phyloP scores from a whole-genome alignment of 2,888 invertebrate genomes.

The Labia minor region DNA sequence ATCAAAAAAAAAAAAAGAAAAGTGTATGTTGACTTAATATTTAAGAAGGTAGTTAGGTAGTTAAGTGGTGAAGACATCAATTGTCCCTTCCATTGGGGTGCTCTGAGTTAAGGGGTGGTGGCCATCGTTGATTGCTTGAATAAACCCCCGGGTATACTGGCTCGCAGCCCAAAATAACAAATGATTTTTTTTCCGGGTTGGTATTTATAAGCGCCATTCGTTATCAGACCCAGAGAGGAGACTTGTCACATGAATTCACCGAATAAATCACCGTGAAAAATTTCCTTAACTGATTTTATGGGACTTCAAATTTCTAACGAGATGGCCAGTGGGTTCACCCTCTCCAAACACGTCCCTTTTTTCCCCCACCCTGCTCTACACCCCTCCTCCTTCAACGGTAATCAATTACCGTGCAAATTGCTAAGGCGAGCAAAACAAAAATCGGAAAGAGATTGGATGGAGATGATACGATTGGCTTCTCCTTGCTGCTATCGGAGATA shows the following conservation, averaged over 20 bases:
- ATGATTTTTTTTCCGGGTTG: slow-evolving; percentile 13
- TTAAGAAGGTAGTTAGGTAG: no score
- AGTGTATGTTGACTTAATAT: no score
- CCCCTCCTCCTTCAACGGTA: not conserved
- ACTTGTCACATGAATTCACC: slow-evolving; percentile 13
- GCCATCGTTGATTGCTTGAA: not conserved
- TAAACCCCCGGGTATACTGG: not conserved
- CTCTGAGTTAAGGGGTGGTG: not conserved
- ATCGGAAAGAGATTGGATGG: not conserved
- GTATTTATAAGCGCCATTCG: slow-evolving; percentile 13
- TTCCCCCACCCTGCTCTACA: no score
- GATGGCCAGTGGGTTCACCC: not conserved
- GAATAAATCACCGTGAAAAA: slow-evolving; percentile 5
- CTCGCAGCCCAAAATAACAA: not conserved
- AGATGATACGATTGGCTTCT: no score
- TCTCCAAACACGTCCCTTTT: not conserved
- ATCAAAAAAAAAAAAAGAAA: no score
- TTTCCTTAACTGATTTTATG: slow-evolving; percentile 13
- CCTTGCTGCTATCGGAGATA: no score
- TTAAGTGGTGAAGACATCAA: not conserved
- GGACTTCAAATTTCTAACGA: slow-evolving; percentile 13
- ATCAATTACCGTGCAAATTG: slow-evolving; percentile 13
- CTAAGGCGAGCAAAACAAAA: not conserved
- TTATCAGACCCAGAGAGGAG: slow-evolving; percentile 1
- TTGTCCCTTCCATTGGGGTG: not conserved